phyloP scores from a whole-genome alignment of 53 echinoderm and acorn worm genomes.

The Paracentrotus lividus region DNA sequence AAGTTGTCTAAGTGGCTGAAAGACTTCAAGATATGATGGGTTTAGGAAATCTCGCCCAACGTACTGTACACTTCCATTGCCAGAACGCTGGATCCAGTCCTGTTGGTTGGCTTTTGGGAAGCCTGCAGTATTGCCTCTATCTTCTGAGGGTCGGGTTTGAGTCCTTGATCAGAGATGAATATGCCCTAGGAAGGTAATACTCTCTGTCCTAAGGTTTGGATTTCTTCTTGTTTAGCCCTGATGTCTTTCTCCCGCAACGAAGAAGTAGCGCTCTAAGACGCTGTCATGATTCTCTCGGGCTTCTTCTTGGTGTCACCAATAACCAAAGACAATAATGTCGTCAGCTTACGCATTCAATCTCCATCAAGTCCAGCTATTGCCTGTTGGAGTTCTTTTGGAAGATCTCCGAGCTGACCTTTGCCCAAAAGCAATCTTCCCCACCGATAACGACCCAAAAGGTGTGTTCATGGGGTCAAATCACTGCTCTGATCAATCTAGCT shows the following conservation, averaged over 20 bases:
- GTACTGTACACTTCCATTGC: no score
- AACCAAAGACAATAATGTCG: conserved; percentile 74
- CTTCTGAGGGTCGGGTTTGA: no score
- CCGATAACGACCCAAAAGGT: conserved; percentile 68
- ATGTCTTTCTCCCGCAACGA: conserved; percentile 72
- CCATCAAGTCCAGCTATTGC: conserved; percentile 55
- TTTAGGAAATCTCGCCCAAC: no score
- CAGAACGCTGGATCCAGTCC: conserved; percentile 50
- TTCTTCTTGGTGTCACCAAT: no score
- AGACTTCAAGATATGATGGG: no score
- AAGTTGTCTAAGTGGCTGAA: conserved; percentile 58
- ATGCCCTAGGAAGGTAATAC: no score
- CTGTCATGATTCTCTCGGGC: conserved; percentile 53
- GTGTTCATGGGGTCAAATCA: conserved; percentile 63
- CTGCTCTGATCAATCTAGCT: conserved; percentile 60
- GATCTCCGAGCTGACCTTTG: conserved; percentile 71
- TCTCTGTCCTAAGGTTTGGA: no score
- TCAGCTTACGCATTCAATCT: conserved; percentile 74
- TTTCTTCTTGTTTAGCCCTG: neutral
- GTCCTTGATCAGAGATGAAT: no score
- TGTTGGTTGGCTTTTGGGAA: neutral
- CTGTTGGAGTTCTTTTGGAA: conserved; percentile 55
- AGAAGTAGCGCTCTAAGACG: conserved; percentile 70
- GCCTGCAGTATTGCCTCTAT: neutral
- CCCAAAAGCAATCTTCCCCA: conserved; percentile 73